A percentile compares a stretch with the other conserved stretches of the same genome.
Conservation (phyloP, 2,888 invertebrate genomes). For the Parasteatoda lunata region DNA sequence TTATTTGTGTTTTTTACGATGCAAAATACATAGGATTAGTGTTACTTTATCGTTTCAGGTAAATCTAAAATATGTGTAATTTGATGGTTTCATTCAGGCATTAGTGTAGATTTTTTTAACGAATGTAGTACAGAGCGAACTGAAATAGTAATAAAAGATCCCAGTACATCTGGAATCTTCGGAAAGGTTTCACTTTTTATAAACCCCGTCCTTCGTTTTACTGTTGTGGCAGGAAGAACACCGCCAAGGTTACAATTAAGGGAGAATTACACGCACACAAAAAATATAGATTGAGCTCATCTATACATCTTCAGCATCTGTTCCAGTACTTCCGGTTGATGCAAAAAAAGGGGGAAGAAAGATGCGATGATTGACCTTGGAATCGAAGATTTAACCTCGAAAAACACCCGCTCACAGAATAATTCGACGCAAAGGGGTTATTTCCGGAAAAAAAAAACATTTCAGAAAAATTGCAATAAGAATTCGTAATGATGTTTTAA, state of each 20-base stretch:
- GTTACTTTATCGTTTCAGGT: no score
- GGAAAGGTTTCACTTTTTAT: neutral
- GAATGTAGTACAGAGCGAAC: neutral
- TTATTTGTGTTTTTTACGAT: no score
- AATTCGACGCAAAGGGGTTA: slow-evolving; percentile 1
- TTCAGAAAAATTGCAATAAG: no score
- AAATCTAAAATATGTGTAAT: no score
- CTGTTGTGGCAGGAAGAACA: slow-evolving; percentile 37
- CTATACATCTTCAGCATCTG: neutral
- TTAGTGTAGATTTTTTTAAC: neutral
- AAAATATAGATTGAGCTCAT: neutral
- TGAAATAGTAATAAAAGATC: neutral
- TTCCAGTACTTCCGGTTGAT: neutral
- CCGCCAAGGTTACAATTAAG: slow-evolving; percentile 33
- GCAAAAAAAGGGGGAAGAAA: neutral
- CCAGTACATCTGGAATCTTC: neutral
- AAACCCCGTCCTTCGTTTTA: slow-evolving; percentile 24
- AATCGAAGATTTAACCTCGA: slow-evolving; percentile 2
- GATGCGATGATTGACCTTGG: slow-evolving; percentile 3
- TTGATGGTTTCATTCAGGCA: no score
- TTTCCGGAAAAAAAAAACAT: neutral
- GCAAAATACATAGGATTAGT: no score
- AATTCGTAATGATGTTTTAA: no score
- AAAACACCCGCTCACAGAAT: neutral
- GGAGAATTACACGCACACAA: neutral